Evolutionary conservation across 2,888 invertebrate species (phyloP), one percentile per base, ranked within the genome.

Genomic region (Orthosia cruda): DNA sequence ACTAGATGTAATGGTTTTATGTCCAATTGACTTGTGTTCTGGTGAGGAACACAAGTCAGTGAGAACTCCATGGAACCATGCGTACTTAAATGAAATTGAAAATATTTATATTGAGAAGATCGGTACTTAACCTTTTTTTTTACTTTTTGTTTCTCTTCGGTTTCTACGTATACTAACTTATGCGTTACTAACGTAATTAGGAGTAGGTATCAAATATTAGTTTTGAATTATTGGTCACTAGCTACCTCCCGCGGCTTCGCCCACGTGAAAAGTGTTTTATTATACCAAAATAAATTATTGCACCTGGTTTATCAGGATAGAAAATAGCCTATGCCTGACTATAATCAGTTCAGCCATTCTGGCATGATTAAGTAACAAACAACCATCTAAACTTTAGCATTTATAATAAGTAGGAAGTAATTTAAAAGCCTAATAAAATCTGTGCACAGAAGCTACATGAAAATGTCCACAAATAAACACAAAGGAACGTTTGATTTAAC

Each of bases 401-500:
- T 40, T 40, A 40, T 40, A 40, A 40, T 40, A 40, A 40, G 40
- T 9, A 40, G 40, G 40, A 40, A 40, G 1, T 40, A 40, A 40
- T 40, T 9, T 47, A 4, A 47, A 40, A 71, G 11, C 40, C 1
- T 15, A 15, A 64, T 45, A 47, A 32, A 32, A 57, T 23, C 18
- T 3, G 7, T 72, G 52, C 40, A 40, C 32, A 32, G 7, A 62
- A 68, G 20, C 55, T 66, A 13, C 23, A 57, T 20, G 18, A 26
- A 67, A 45, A 32, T 40, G 20, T 47, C 54, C 70, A 63, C 70
- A 57, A 71, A 59, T 16, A 40, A 32, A 68, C 26, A 55, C 66
- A 75, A 66, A 65, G 59, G 23, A 3, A 52, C 40, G 26, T 47
- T 68, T 16, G 52, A 79, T 61, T 58, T 65, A 65, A 71, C 59